Evolutionary conservation across 1,140 invertebrate genomes (phyloP), one percentile per base, ranked within the genome.

Genomic region (Orchesella cincta): DNA sequence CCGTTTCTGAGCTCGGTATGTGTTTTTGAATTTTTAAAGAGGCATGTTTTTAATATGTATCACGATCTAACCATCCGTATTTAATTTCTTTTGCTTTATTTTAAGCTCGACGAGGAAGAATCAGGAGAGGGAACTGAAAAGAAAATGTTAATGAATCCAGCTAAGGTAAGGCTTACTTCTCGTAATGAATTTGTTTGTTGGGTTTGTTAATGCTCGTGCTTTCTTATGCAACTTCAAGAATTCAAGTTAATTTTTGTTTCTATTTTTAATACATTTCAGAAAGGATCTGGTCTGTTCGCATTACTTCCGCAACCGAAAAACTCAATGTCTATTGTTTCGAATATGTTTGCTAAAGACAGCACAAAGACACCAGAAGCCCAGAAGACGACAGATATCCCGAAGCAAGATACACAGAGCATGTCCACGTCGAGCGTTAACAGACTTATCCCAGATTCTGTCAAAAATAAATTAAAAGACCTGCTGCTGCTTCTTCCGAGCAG

Each of bases 91-190:
- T 80, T 84, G n/a, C n/a, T n/a, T n/a, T n/a, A n/a, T n/a, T n/a
- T n/a, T n/a, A n/a, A 87, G 87, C 87, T 87, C 77, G 84, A 86
- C 78, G 85, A 87, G 81, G 36, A 86, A 1, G 84, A 85, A 14
- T 39, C 34, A 14, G 83, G 86, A n/a, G 84, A 84, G n/a, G 81
- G 77, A 51, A 79, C 83, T 39, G 74, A 76, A 31, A 84, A 83
- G 14, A 33, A 67, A 28, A 83, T 77, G 23, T 83, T 54, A 74
- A 73, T 78, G 26, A 79, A 81, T 75, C 80, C 83, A 26, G 80
- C 83, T 72, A 64, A 80, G 73, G 86, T 86, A 84, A 81, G 75
- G n/a, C n/a, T n/a, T n/a, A n/a, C n/a, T n/a, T n/a, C n/a, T 39
- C 76, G 26, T 73, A 70, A 62, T 67, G 57, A 46, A 73, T 39